A percentile compares a stretch with the other conserved stretches of the same genome.
phyloP scores from a whole-genome alignment of 2,113 vertebrate species.

The Polypterus bichir region DNA sequence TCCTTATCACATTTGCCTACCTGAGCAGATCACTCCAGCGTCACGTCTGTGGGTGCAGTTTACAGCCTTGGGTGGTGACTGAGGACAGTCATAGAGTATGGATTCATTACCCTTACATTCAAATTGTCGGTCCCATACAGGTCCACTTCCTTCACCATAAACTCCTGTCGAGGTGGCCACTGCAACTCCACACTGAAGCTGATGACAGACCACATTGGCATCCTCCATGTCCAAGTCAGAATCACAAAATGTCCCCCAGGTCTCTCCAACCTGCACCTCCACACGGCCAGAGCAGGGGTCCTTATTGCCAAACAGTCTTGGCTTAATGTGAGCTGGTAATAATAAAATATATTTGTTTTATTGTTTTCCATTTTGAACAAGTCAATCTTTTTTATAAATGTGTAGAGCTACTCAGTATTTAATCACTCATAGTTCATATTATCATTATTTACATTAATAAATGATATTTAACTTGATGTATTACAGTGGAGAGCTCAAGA shows the following conservation, averaged over 20 bases:
- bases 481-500: too few relatives aligned
- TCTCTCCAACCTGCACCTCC: constrained; percentile 20
- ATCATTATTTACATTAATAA: too few relatives aligned
- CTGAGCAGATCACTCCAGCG: constrained; percentile 35
- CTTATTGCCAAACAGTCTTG: constrained; percentile 21
- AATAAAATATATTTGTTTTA: too few relatives aligned
- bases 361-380: too few relatives aligned
- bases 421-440: too few relatives aligned
- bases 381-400: too few relatives aligned
- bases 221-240: constrained; percentile 27
- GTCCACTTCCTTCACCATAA: constrained; percentile 17
- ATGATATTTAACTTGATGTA: too few relatives aligned
- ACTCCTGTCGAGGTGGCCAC: constrained; percentile 10
- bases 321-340: constrained; percentile 7
- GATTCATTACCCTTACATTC: constrained; percentile 26
- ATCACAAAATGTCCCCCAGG: constrained; percentile 28
- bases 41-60: neutral
- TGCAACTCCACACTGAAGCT: constrained; percentile 27
- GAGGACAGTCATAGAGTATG: constrained; percentile 18
- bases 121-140: constrained; percentile 23
- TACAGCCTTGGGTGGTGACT: constrained; percentile 16
- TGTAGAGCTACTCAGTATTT: too few relatives aligned
- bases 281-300: constrained; percentile 24
- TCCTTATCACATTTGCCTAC: constrained; percentile 10
- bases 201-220: constrained; percentile 26